These are phyloP conservation scores for Recurvirostra avosetta DNA, from an alignment of 2,113 vertebrate genomes.

Conservation along the genomic window DNA sequence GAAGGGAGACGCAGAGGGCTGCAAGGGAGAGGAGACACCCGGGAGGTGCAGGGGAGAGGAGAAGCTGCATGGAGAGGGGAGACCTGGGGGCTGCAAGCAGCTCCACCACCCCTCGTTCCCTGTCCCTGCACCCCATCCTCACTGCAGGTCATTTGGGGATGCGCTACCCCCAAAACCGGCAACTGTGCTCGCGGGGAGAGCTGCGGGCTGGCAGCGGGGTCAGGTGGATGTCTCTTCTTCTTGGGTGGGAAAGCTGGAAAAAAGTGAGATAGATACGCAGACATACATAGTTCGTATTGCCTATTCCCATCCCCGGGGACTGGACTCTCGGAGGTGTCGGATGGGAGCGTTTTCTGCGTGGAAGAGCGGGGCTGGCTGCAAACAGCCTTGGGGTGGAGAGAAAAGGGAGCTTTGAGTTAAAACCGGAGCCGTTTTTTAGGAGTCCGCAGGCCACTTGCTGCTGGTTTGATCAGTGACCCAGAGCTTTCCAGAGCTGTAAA, in stretches of 20 bases:
- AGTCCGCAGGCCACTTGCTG: not conserved
- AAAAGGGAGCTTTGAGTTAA: not conserved
- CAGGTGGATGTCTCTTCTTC: not conserved
- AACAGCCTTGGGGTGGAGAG: not conserved
- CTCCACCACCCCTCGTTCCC: not conserved
- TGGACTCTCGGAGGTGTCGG: not conserved
- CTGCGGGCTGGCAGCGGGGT: not conserved
- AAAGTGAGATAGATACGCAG: not conserved
- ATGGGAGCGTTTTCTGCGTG: not conserved
- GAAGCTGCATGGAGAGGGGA: not conserved
- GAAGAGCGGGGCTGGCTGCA: not conserved
- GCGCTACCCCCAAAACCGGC: not conserved
- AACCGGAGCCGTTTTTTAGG: not conserved
- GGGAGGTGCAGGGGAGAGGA: too few relatives aligned
- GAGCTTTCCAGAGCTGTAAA: constrained; percentile 43
- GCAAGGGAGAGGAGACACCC: not conserved
- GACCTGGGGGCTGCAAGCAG: not conserved
- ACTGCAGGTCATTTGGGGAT: not conserved
- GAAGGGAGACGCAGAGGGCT: not conserved
- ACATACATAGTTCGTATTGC: not conserved
- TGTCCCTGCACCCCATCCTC: not conserved
- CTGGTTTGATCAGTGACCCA: constrained; percentile 52
- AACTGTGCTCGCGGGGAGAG: not conserved
- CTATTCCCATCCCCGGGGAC: not conserved
- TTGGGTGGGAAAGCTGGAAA: not conserved